Percentiles rank a stretch among this genome's conserved stretches.
These are phyloP conservation scores for Ptilonorhynchus violaceus DNA, from an alignment of 2,113 vertebrate genomes.

Conservation along the genomic window DNA sequence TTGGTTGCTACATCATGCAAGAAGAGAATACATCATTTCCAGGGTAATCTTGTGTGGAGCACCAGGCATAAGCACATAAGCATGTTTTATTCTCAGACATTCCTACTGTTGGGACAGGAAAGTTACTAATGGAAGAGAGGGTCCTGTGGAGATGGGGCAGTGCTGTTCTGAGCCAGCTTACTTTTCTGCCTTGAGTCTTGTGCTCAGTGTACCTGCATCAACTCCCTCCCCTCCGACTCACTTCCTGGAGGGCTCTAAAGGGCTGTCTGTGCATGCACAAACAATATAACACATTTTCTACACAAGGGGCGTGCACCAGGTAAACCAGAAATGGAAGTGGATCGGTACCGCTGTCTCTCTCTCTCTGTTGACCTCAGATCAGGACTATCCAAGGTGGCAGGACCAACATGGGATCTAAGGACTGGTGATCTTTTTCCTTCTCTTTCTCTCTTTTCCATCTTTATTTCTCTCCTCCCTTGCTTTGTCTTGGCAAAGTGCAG, in stretches of 20 bases:
- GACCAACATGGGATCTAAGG: not conserved
- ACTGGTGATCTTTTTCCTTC: not conserved
- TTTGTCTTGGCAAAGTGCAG: not conserved
- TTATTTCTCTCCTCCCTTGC: not conserved
- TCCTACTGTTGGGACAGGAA: not conserved
- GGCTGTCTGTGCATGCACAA: not conserved
- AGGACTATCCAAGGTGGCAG: not conserved
- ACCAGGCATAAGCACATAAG: not conserved
- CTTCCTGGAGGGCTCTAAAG: not conserved
- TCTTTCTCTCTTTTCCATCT: not conserved
- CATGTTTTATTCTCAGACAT: not conserved
- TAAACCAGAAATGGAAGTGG: not conserved
- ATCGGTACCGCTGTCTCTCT: rapidly evolving
- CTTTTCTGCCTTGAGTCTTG: not conserved
- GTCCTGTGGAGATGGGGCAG: not conserved
- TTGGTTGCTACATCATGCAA: not conserved
- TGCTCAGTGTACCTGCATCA: rapidly evolving
- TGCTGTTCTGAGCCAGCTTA: not conserved
- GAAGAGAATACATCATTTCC: not conserved
- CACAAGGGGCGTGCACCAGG: not conserved
- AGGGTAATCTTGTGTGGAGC: not conserved
- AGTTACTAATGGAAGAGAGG: not conserved
- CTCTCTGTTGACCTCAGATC: not conserved
- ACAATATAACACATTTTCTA: not conserved
- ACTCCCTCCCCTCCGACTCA: rapidly evolving